These are phyloP conservation scores for Taxidea taxus DNA, from an alignment of 2,113 vertebrate genomes.

Conservation along the genomic window DNA sequence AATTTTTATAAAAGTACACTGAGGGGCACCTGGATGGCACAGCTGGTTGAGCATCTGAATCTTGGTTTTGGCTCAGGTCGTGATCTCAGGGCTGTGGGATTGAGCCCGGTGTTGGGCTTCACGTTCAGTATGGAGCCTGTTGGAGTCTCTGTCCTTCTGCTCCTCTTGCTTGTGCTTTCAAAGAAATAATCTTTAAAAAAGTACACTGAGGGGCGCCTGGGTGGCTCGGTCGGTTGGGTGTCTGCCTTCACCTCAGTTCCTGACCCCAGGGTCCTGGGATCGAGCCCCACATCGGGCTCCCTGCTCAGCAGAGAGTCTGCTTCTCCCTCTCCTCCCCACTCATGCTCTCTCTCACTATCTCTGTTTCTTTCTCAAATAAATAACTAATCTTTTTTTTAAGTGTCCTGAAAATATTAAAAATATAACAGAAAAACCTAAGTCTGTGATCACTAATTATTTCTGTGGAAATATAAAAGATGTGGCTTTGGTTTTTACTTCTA, in stretches of 20 bases:
- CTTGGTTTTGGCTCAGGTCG: background rate
- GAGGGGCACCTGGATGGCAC: background rate
- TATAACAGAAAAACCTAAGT: background rate
- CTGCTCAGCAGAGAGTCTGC: background rate
- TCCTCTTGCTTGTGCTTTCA: background rate
- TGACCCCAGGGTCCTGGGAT: background rate
- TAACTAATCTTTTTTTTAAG: background rate
- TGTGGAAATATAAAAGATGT: background rate
- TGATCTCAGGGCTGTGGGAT: background rate
- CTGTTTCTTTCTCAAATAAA: background rate
- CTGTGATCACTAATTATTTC: background rate
- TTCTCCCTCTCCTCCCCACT: background rate
- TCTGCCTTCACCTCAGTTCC: no score
- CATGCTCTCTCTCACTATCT: background rate
- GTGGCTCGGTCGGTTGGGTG: no score
- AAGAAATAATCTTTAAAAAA: background rate
- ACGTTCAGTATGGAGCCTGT: background rate
- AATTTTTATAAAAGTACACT: background rate
- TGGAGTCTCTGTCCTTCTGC: no score
- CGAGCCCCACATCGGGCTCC: background rate
- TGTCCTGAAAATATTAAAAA: background rate
- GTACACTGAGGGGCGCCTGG: background rate
- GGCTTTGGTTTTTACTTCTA: background rate
- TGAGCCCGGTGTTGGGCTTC: background rate
- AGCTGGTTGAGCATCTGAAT: background rate